phyloP scores from a whole-genome alignment of 2,888 invertebrate genomes.

The Perizoma flavofasciatum region DNA sequence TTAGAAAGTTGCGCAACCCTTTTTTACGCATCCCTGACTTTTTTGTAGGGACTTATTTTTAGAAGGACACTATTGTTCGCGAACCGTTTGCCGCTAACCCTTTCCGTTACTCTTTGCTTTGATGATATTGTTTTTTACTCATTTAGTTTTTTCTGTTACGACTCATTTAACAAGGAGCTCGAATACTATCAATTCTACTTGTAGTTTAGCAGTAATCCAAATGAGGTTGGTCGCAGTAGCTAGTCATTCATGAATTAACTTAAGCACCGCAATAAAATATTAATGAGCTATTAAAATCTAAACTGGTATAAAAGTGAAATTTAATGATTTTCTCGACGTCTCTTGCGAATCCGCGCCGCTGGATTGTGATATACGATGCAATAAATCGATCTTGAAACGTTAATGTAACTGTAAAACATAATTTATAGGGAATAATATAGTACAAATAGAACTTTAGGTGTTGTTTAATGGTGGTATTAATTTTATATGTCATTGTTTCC shows the following conservation, averaged over 20 bases:
- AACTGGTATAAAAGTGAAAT: constrained; percentile 81
- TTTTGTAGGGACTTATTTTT: constrained; percentile 70
- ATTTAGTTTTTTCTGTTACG: constrained; percentile 49
- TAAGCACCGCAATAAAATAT: constrained; percentile 77
- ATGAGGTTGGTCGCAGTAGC: constrained; percentile 74
- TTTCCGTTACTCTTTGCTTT: constrained; percentile 73
- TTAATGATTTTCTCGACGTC: constrained; percentile 70
- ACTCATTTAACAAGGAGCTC: constrained; percentile 34
- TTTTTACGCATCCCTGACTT: constrained; percentile 67
- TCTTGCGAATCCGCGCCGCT: constrained; percentile 65
- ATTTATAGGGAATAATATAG: constrained; percentile 46
- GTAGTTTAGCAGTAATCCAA: constrained; percentile 61
- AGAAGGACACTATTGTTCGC: constrained; percentile 70
- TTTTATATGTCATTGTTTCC: constrained; percentile 72
- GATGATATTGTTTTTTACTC: constrained; percentile 61
- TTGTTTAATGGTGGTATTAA: constrained; percentile 30
- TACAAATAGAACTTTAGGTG: constrained; percentile 40
- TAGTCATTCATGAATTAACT: constrained; percentile 79
- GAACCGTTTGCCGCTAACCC: constrained; percentile 74
- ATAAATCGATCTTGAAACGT: constrained; percentile 68
- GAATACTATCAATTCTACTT: constrained; percentile 31
- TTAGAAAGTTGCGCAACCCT: constrained; percentile 84
- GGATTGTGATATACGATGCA: constrained; percentile 69
- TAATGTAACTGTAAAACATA: constrained; percentile 55
- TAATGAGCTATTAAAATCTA: constrained; percentile 81